A percentile compares a stretch with the other conserved stretches of the same genome.
phyloP scores from a whole-genome alignment of 2,888 invertebrate species.

The Drosophila vallismaia region DNA sequence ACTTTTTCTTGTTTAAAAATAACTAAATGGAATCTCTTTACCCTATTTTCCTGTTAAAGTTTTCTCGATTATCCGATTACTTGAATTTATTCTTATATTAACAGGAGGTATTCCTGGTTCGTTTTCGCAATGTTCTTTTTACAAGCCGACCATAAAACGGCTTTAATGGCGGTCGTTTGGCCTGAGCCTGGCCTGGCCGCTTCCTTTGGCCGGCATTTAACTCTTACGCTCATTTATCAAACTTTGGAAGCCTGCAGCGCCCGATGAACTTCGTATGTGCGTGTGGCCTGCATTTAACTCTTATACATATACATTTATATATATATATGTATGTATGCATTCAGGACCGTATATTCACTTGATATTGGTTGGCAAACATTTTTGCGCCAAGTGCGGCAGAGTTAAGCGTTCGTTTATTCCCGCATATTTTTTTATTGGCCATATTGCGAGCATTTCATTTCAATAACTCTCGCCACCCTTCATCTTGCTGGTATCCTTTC shows the following conservation, averaged over 20 bases:
- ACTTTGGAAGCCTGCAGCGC: slow-evolving; percentile 60
- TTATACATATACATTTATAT: slow-evolving; percentile 11
- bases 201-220: slow-evolving; percentile 61
- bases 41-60: neutral
- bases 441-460: slow-evolving; percentile 64
- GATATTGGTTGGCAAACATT: slow-evolving; percentile 51
- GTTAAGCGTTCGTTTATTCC: slow-evolving; percentile 64
- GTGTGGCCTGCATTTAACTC: slow-evolving; percentile 34
- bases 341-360: slow-evolving; percentile 22
- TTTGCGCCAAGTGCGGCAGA: slow-evolving; percentile 60
- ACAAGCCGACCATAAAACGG: slow-evolving; percentile 68
- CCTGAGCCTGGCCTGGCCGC: slow-evolving; percentile 28
- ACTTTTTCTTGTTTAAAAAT: neutral
- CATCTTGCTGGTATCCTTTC: neutral
- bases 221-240: slow-evolving; percentile 75
- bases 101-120: neutral
- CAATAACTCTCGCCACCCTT: slow-evolving; percentile 44
- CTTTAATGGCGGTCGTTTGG: slow-evolving; percentile 73
- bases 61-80: neutral
- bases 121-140: neutral
- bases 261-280: slow-evolving; percentile 43
- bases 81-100: neutral
- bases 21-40: neutral
- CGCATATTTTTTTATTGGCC: slow-evolving; percentile 68
- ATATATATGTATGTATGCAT: slow-evolving; percentile 14